A percentile compares a stretch with the other conserved stretches of the same genome.
Evolutionary conservation across 2,888 invertebrate genomes (phyloP).

Genomic region (Drosophila dives): DNA sequence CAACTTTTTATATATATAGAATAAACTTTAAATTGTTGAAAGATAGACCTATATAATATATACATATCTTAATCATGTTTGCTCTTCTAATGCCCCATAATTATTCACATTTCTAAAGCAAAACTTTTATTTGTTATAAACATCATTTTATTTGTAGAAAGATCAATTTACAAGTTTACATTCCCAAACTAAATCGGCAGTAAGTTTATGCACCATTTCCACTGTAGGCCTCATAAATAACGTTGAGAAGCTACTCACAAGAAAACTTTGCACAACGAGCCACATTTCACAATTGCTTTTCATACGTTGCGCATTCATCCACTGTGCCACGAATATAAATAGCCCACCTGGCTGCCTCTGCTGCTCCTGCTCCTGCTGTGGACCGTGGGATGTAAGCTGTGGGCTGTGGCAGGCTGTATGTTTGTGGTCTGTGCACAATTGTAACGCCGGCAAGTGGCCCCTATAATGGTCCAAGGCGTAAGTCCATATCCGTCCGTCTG

Average conservation of each 20-base stretch:
- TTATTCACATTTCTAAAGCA: neutral
- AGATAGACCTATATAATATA: neutral
- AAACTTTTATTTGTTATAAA: neutral
- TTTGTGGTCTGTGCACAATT: conserved; percentile 19
- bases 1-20: too few species aligned
- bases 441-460: conserved; percentile 71
- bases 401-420: too few species aligned
- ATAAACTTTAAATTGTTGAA: too few species aligned
- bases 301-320: conserved; percentile 23
- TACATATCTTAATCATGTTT: neutral
- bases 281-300: conserved; percentile 7
- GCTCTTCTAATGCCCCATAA: neutral
- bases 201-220: neutral
- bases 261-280: conserved; percentile 7
- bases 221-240: conserved; percentile 15
- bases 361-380: neutral
- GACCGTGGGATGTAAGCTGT: too few species aligned
- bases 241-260: neutral
- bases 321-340: conserved; percentile 53
- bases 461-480: conserved; percentile 77
- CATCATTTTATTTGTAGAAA: too few species aligned
- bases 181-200: conserved; percentile 4
- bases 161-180: neutral
- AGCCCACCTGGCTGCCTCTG: conserved; percentile 33
- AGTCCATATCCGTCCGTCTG: conserved; percentile 67